Percentiles rank a stretch among this genome's conserved stretches.
Conservation (phyloP, 2,888 invertebrate genomes). For the Ethmia dodecea region DNA sequence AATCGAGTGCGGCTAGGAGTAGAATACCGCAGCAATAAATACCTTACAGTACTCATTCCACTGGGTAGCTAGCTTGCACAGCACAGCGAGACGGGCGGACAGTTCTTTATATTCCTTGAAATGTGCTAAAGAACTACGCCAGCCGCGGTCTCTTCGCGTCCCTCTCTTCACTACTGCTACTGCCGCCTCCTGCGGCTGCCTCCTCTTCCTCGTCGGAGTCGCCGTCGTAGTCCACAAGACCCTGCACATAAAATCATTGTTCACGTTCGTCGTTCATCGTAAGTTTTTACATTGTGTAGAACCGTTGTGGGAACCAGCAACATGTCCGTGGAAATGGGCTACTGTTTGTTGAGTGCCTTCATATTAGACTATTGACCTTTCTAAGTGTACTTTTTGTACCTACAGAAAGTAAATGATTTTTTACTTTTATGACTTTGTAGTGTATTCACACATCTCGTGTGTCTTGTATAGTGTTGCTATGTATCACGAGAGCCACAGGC, state of each 20-base stretch:
- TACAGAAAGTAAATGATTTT: too few species aligned
- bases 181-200: conserved; percentile 20
- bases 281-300: too few species aligned
- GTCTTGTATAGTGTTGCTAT: too few species aligned
- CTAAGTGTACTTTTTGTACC: too few species aligned
- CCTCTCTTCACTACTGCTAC: conserved; percentile 53
- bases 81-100: conserved; percentile 37
- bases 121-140: conserved; percentile 77
- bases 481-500: too few species aligned
- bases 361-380: too few species aligned
- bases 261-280: too few species aligned
- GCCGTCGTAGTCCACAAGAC: conserved; percentile 97
- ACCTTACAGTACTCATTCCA: conserved; percentile 25
- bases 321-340: too few species aligned
- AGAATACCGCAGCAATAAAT: background rate
- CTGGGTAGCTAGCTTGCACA: conserved; percentile 36
- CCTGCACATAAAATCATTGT: conserved; percentile 70
- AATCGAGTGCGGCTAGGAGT: background rate
- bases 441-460: too few species aligned
- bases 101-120: conserved; percentile 61
- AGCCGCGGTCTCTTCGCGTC: conserved; percentile 86
- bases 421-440: too few species aligned
- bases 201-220: conserved; percentile 98
- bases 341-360: too few species aligned
- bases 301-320: too few species aligned